Conservation (phyloP, 2,113 vertebrate genomes). For the Brachyhypopomus gauderio region DNA sequence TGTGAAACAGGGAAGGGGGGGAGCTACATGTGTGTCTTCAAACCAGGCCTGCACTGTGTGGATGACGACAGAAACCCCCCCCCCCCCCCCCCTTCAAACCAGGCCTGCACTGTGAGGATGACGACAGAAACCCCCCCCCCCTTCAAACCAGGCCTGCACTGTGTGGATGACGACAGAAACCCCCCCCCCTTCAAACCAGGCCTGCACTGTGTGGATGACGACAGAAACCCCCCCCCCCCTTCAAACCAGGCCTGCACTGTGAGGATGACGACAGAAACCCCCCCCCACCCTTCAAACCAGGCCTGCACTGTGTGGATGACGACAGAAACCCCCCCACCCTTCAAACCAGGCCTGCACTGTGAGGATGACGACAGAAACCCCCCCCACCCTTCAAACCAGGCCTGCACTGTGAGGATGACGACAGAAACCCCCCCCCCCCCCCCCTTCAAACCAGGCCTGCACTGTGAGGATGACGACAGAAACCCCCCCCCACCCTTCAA, state of each 20-base stretch:
- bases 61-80: not conserved
- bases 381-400: too few relatives aligned
- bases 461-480: not conserved
- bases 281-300: too few relatives aligned
- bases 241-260: too few relatives aligned
- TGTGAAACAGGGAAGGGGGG: not conserved
- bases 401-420: too few relatives aligned
- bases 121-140: not conserved
- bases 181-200: not conserved
- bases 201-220: not conserved
- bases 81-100: too few relatives aligned
- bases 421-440: too few relatives aligned
- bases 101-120: not conserved
- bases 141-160: too few relatives aligned
- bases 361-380: not conserved
- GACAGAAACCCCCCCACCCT: too few relatives aligned
- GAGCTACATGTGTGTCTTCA: not conserved
- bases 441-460: not conserved
- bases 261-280: not conserved
- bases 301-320: too few relatives aligned
- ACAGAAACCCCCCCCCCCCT: not conserved
- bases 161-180: too few relatives aligned
- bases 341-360: not conserved
- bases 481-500: too few relatives aligned
- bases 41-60: not conserved